Evolutionary conservation across 1,140 invertebrate species (phyloP).

Genomic region (Rhyacophila brunnea): DNA sequence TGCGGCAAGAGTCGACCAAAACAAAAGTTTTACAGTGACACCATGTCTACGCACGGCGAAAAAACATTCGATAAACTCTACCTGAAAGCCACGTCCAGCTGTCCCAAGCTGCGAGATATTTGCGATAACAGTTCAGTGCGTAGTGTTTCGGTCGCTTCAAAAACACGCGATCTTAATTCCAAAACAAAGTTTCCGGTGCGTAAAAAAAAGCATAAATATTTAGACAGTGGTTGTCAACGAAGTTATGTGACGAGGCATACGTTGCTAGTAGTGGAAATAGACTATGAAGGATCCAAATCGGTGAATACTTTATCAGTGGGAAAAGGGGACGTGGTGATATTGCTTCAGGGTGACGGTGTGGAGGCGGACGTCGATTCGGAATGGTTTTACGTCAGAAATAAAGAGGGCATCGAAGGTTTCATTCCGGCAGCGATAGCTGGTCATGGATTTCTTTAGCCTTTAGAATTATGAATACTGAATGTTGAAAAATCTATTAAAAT

Average conservation of each 20-base stretch:
- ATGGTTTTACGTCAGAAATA: slow-evolving; percentile 72
- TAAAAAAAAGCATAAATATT: slow-evolving; percentile 23
- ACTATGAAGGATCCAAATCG: slow-evolving; percentile 59
- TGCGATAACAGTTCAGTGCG: slow-evolving; percentile 16
- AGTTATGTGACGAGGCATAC: slow-evolving; percentile 54
- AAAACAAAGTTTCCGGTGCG: slow-evolving; percentile 19
- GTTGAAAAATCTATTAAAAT: background rate
- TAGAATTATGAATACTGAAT: background rate
- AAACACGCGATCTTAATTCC: slow-evolving; percentile 11
- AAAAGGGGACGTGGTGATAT: slow-evolving; percentile 71
- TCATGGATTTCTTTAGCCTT: slow-evolving; percentile 65
- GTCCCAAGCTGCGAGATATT: slow-evolving; percentile 37
- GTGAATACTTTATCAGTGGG: slow-evolving; percentile 62
- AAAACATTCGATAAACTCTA: slow-evolving; percentile 69
- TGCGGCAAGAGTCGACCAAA: slow-evolving; percentile 48
- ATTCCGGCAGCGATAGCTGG: slow-evolving; percentile 74
- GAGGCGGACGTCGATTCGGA: slow-evolving; percentile 54
- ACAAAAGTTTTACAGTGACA: slow-evolving; percentile 46
- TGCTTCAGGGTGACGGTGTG: slow-evolving; percentile 56
- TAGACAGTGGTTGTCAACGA: background rate
- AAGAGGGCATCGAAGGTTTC: slow-evolving; percentile 69
- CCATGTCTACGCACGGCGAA: slow-evolving; percentile 58
- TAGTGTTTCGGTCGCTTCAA: slow-evolving; percentile 11
- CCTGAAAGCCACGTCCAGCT: slow-evolving; percentile 57
- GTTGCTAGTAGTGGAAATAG: slow-evolving; percentile 64